Conservation (phyloP, 1,140 invertebrate genomes). For the Hestina assimilis region DNA sequence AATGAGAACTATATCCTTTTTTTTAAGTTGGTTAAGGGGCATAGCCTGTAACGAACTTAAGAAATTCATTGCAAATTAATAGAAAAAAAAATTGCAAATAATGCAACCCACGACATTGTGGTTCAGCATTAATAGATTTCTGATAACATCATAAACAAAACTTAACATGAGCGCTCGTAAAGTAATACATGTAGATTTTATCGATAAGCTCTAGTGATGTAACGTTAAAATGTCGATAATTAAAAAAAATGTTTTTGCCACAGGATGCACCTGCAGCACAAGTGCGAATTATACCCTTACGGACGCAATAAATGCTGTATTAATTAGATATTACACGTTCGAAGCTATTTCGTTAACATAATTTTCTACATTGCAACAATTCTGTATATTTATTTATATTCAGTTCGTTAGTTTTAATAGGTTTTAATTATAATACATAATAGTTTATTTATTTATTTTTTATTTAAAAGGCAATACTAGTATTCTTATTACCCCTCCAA, state of each 20-base stretch:
- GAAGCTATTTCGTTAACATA: conserved; percentile 1
- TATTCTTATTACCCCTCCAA: no score
- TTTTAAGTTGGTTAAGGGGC: no score
- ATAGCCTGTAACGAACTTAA: no score
- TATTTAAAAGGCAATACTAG: no score
- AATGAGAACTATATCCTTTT: no score
- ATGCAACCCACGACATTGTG: no score
- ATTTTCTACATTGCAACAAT: conserved; percentile 2
- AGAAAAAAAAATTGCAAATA: no score
- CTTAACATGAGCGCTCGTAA: neutral
- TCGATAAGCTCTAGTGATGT: conserved; percentile 1
- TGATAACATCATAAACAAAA: neutral
- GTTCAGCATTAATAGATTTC: neutral
- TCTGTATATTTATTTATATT: neutral
- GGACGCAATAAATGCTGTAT: neutral
- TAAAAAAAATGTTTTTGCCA: conserved; percentile 2
- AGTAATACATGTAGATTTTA: conserved; percentile 13
- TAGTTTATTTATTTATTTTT: no score
- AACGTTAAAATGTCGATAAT: conserved; percentile 14
- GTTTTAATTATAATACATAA: neutral
- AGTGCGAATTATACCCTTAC: neutral
- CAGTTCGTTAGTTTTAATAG: neutral
- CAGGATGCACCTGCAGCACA: conserved; percentile 16
- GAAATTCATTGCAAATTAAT: no score
- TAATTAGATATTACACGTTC: conserved; percentile 5